Conservation (phyloP, 2,797 vertebrate species). For the Pipistrellus pipistrellus region DNA sequence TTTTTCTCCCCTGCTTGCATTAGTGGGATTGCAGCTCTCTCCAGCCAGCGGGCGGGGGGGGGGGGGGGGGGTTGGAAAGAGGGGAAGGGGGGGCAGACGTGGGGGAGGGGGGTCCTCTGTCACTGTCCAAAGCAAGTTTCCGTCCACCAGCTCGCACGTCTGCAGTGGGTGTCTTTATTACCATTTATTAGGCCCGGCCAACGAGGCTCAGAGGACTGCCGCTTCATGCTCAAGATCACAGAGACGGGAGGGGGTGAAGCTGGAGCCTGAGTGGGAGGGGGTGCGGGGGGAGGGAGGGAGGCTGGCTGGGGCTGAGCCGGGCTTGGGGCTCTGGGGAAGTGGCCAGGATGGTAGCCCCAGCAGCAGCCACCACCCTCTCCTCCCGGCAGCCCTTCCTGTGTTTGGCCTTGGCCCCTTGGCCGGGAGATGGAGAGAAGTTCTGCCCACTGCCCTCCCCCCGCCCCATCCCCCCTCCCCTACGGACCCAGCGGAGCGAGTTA, state of each 20-base stretch:
- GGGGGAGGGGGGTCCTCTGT: background rate
- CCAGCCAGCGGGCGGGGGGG: background rate
- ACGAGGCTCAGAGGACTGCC: background rate
- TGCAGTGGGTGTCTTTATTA: no score
- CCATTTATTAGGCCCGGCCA: background rate
- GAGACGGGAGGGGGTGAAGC: background rate
- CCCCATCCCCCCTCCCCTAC: background rate
- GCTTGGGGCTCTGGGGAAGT: background rate
- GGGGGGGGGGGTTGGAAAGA: no score
- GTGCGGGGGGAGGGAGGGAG: rapidly evolving
- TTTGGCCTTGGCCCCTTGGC: background rate
- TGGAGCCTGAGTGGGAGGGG: rapidly evolving
- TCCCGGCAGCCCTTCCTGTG: background rate
- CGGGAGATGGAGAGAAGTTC: background rate
- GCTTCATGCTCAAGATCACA: background rate
- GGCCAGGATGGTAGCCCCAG: background rate
- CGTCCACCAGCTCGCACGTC: background rate
- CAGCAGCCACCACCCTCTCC: background rate
- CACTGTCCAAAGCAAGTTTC: background rate
- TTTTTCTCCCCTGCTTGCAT: constrained; percentile 26
- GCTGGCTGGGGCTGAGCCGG: background rate
- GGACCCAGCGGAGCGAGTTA: background rate
- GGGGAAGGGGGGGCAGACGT: no score
- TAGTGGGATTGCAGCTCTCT: constrained; percentile 51
- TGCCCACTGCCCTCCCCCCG: no score